These are phyloP conservation scores for Deilephila elpenor DNA, from an alignment of 2,888 invertebrate species.

Conservation along the genomic window DNA sequence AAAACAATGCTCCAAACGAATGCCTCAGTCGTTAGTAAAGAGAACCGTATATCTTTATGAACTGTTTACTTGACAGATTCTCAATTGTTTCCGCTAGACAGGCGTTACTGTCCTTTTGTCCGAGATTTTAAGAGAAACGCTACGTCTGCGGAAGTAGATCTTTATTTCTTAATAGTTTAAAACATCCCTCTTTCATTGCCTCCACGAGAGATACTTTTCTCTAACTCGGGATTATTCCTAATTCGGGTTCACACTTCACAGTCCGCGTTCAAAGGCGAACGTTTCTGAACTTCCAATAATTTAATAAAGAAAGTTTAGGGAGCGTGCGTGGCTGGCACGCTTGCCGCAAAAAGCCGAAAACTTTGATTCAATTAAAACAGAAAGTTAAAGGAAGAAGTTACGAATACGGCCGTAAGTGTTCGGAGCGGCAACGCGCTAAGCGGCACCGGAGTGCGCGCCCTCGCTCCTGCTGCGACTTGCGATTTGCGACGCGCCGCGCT, in stretches of 20 bases:
- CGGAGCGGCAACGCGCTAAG: constrained; percentile 49
- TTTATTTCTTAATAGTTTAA: constrained; percentile 32
- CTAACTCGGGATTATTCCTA: constrained; percentile 71
- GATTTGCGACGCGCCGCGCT: too few species aligned
- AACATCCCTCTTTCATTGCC: constrained; percentile 33
- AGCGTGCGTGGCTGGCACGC: constrained; percentile 82
- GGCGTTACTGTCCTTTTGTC: constrained; percentile 56
- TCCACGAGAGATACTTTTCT: constrained; percentile 55
- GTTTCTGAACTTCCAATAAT: constrained; percentile 83
- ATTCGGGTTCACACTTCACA: constrained; percentile 74
- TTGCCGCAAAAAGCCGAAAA: constrained; percentile 83
- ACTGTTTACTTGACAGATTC: constrained; percentile 70
- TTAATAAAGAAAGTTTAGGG: constrained; percentile 83
- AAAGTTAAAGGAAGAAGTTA: constrained; percentile 80
- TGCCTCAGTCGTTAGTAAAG: constrained; percentile 73
- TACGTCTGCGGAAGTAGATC: not conserved
- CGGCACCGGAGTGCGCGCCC: constrained; percentile 38
- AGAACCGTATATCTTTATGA: constrained; percentile 77
- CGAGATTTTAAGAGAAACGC: constrained; percentile 37
- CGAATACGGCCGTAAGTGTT: constrained; percentile 63
- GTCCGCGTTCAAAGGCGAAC: constrained; percentile 80
- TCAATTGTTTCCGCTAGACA: constrained; percentile 59
- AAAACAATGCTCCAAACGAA: constrained; percentile 80
- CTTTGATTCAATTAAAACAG: constrained; percentile 84
- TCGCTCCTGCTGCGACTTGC: not conserved